Base-by-base conservation (phyloP, 2,113 vertebrate genomes). In the Hipposideros armiger region DNA sequence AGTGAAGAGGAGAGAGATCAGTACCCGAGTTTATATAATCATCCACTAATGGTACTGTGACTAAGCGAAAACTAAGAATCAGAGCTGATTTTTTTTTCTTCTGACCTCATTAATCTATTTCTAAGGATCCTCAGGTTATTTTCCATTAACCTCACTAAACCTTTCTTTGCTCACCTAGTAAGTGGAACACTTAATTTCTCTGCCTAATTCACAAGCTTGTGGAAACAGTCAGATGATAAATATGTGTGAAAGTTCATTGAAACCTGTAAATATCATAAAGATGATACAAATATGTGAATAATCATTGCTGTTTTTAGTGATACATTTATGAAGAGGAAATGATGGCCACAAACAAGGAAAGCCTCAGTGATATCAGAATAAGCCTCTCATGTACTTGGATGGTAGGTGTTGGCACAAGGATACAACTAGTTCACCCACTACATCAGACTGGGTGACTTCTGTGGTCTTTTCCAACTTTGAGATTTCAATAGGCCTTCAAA, bases 91-190 rank as follows among this genome's bases (percentile, higher is more conserved):
- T 91, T 50, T 50, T 81, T 80, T 77, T 86, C 40, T 84, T 95
- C 26, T 45, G 56, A 69, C 28, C n/a, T 80, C 67, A 91, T 91
- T 86, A 74, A 91, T 96, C 82, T 69, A 78, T 81, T 69, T 78
- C 77, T 70, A 74, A 92, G 42, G 52, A 69, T 76, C 64, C 50
- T 80, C 28, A 11, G n/a, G 28, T 64, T 91, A 90, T 95, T 96
- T 93, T 91, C 67, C n/a, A 73, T 72, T 96, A 92, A 94, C 58
- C 45, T 89, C 17, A 1, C 20, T 78, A 64, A 95, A 30, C 1
- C 56, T 76, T 54, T 97, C 26, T 50, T 73, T 93, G 32, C 70
- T 95, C 73, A 82, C 87, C 84, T 94, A 2, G 30, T 91, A 87
- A 93, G 17, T 67, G 5, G 11, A 92, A 84, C 26, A 52, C 7